These are phyloP conservation scores for Toxotes jaculatrix DNA, from an alignment of 2,113 vertebrate genomes.

Conservation along the genomic window DNA sequence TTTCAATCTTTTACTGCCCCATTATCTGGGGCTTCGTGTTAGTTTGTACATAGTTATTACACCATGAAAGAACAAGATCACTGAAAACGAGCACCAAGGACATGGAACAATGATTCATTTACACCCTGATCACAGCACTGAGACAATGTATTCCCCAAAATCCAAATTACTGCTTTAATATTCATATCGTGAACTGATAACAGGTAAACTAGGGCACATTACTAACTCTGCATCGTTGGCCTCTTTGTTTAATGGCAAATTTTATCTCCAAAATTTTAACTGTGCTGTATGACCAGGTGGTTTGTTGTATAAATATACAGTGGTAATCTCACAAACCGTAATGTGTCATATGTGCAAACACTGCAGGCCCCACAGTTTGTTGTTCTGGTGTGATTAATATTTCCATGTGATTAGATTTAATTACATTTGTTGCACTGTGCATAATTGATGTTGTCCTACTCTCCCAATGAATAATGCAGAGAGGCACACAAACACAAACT, in stretches of 20 bases:
- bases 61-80: background rate
- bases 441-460: constrained; percentile 35
- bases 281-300: background rate
- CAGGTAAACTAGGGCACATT: too few species aligned
- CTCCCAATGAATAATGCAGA: constrained; percentile 11
- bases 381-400: constrained; percentile 18
- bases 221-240: too few species aligned
- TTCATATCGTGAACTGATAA: background rate
- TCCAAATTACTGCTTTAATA: background rate
- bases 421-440: background rate
- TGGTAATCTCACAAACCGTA: background rate
- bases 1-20: background rate
- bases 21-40: background rate
- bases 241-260: background rate
- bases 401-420: constrained; percentile 26
- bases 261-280: background rate
- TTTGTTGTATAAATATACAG: background rate
- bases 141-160: background rate
- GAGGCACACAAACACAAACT: background rate
- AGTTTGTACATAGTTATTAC: background rate
- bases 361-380: background rate
- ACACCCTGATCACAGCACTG: background rate
- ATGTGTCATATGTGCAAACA: background rate
- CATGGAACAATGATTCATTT: background rate
- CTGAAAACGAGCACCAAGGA: background rate